These are phyloP conservation scores for Tenthredo scrophulariae DNA, from an alignment of 2,888 invertebrate species.

Conservation along the genomic window DNA sequence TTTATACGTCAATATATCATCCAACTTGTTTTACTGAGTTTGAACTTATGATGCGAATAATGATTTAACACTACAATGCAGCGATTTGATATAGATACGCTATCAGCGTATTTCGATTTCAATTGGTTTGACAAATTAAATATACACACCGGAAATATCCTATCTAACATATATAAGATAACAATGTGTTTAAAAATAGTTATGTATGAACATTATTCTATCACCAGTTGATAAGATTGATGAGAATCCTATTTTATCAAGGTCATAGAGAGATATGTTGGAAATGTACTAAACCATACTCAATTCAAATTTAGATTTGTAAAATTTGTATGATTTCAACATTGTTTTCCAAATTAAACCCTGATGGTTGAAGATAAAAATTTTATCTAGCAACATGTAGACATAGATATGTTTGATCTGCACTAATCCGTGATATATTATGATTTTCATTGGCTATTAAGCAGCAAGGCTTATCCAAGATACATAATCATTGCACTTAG, in stretches of 20 bases:
- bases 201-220: neutral
- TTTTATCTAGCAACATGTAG: too few species aligned
- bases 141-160: neutral
- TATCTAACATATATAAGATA: neutral
- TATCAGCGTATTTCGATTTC: neutral
- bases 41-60: neutral
- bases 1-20: neutral
- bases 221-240: neutral
- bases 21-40: neutral
- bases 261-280: too few species aligned
- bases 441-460: neutral
- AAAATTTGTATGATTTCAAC: too few species aligned
- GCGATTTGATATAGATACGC: neutral
- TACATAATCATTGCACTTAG: neutral
- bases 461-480: neutral
- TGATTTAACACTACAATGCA: neutral
- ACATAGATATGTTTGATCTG: too few species aligned
- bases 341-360: too few species aligned
- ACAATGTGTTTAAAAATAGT: neutral
- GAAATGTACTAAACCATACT: too few species aligned
- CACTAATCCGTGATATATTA: neutral
- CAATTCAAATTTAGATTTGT: too few species aligned
- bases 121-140: neutral
- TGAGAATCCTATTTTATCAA: neutral
- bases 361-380: too few species aligned